phyloP scores from a whole-genome alignment of 2,888 invertebrate genomes.

The Ochlodes sylvanus region DNA sequence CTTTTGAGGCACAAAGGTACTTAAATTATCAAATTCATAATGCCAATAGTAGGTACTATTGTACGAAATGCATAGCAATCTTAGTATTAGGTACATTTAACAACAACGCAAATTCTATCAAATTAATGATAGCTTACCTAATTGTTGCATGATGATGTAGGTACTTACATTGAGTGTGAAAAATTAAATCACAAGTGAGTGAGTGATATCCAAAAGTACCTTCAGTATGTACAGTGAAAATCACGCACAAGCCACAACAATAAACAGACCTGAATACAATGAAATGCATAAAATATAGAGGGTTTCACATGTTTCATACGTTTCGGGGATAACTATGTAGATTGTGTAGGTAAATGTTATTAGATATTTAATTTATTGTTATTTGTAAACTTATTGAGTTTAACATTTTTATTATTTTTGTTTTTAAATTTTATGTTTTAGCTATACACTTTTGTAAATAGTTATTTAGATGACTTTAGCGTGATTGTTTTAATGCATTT shows the following conservation, averaged over 20 bases:
- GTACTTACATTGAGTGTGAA: not conserved
- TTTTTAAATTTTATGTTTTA: not conserved
- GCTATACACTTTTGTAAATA: constrained; percentile 8
- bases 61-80: too few relatives aligned
- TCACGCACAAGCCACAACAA: not conserved
- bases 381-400: constrained; percentile 6
- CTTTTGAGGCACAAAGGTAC: too few relatives aligned
- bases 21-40: too few relatives aligned
- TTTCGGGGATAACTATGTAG: not conserved
- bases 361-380: constrained; percentile 20
- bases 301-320: not conserved
- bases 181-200: not conserved
- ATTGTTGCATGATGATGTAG: too few relatives aligned
- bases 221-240: not conserved
- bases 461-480: not conserved
- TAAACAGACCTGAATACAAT: not conserved
- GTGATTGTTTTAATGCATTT: not conserved
- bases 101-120: too few relatives aligned
- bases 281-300: not conserved
- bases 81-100: too few relatives aligned
- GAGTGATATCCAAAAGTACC: not conserved
- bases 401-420: constrained; percentile 8
- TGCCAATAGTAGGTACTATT: too few relatives aligned
- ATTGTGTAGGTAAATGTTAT: not conserved
- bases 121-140: too few relatives aligned